phyloP scores from a whole-genome alignment of 1,140 invertebrate genomes.

The Euura lappo region DNA sequence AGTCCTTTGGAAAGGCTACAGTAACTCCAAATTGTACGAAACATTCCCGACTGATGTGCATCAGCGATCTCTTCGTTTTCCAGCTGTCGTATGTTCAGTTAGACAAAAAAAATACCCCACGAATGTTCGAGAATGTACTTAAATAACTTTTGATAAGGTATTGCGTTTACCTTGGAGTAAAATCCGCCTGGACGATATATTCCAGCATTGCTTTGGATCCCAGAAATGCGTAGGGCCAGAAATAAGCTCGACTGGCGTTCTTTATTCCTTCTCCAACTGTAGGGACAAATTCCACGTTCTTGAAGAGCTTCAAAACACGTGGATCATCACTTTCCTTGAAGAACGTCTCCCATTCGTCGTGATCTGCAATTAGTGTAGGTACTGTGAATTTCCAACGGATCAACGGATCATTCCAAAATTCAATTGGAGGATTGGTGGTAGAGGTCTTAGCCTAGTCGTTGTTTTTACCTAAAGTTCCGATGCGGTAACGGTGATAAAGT shows the following conservation, averaged over 20 bases:
- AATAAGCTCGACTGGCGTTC: slow-evolving; percentile 73
- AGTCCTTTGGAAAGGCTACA: slow-evolving; percentile 65
- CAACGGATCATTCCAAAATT: not conserved
- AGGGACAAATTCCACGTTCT: slow-evolving; percentile 70
- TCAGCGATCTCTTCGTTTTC: slow-evolving; percentile 63
- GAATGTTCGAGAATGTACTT: not conserved
- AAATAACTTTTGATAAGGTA: not conserved
- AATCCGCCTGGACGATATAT: slow-evolving; percentile 73
- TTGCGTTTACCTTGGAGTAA: slow-evolving; percentile 62
- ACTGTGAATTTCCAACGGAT: slow-evolving; percentile 44
- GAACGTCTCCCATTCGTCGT: slow-evolving; percentile 76
- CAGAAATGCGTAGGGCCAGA: slow-evolving; percentile 76
- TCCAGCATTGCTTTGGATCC: slow-evolving; percentile 71
- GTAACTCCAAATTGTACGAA: slow-evolving; percentile 72
- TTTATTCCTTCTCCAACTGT: slow-evolving; percentile 68
- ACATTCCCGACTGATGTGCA: slow-evolving; percentile 75
- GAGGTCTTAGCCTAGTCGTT: not conserved
- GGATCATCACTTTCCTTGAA: slow-evolving; percentile 62
- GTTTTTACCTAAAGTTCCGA: slow-evolving; percentile 66
- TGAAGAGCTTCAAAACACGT: slow-evolving; percentile 64
- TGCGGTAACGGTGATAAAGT: slow-evolving; percentile 63
- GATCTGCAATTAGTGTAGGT: slow-evolving; percentile 57
- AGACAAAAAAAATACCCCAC: not conserved
- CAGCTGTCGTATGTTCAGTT: slow-evolving; percentile 34
- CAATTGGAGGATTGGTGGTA: not conserved